Conservation (phyloP, 2,113 vertebrate genomes). For the Leucopsar rothschildi region DNA sequence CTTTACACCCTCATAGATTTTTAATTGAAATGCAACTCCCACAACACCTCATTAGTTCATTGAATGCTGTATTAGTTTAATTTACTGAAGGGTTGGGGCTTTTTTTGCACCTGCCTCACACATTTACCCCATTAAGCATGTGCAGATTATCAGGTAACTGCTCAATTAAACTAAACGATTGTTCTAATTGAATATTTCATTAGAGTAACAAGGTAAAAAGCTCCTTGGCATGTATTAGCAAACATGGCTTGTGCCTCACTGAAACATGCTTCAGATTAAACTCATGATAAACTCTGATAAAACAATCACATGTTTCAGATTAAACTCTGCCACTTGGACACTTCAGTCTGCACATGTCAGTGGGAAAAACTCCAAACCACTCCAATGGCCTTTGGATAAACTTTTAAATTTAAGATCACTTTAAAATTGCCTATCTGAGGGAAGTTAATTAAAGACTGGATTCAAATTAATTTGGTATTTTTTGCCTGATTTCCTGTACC, state of each 20-base stretch:
- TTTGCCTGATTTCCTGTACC: neutral
- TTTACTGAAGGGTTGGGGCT: neutral
- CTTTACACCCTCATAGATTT: neutral
- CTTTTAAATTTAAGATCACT: neutral
- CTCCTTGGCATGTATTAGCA: constrained; percentile 1
- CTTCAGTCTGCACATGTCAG: neutral
- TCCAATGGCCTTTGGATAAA: neutral
- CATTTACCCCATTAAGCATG: constrained; percentile 32
- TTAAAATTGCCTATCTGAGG: neutral
- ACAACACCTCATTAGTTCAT: constrained; percentile 43
- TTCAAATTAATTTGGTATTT: neutral
- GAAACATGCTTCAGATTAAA: neutral
- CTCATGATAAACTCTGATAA: neutral
- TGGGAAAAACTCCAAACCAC: neutral
- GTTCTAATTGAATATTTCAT: constrained; percentile 57
- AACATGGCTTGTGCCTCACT: neutral
- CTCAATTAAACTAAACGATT: constrained; percentile 56
- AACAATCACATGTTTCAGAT: neutral
- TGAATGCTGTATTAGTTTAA: constrained; percentile 40
- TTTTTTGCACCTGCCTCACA: constrained; percentile 38
- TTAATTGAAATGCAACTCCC: constrained; percentile 56
- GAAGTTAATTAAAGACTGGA: neutral
- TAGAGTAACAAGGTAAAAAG: constrained; percentile 18
- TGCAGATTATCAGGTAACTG: constrained; percentile 39
- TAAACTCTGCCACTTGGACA: neutral